Percentiles rank a stretch among this genome's conserved stretches.
phyloP scores from a whole-genome alignment of 2,797 vertebrate species.

The Siniperca obscura region DNA sequence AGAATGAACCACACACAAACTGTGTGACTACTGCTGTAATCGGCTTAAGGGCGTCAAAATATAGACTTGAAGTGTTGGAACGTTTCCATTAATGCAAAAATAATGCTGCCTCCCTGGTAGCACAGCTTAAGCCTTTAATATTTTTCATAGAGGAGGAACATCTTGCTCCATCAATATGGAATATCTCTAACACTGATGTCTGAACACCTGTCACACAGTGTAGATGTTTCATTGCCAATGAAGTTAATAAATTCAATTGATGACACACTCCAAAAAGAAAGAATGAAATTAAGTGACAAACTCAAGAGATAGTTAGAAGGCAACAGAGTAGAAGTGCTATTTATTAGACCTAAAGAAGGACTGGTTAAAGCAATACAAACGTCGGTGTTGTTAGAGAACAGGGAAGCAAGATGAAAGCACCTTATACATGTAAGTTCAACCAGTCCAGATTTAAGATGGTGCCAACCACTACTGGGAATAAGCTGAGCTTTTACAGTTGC shows the following conservation, averaged over 20 bases:
- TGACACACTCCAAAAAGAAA: background rate
- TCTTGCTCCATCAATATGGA: conserved; percentile 26
- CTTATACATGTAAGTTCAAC: background rate
- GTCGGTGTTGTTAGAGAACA: background rate
- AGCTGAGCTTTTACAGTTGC: conserved; percentile 45
- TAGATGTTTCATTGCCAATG: conserved; percentile 12
- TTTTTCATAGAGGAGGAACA: conserved; percentile 20
- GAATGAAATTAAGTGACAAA: conserved; percentile 20
- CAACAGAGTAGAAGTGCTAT: background rate
- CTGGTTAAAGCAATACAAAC: conserved; percentile 11
- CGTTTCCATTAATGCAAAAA: conserved; percentile 42
- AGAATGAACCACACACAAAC: conserved; percentile 34
- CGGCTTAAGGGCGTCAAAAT: conserved; percentile 41
- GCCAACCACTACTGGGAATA: conserved; percentile 42
- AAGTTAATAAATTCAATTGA: conserved; percentile 2
- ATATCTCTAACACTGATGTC: conserved; percentile 25
- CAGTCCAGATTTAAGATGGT: conserved; percentile 42
- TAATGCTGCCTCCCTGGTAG: conserved; percentile 33
- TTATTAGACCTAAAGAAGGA: background rate
- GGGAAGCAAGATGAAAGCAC: conserved; percentile 12
- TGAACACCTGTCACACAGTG: conserved; percentile 30
- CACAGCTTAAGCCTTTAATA: conserved; percentile 21
- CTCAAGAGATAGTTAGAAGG: conserved; percentile 8
- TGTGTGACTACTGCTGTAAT: conserved; percentile 42
- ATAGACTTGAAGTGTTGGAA: conserved; percentile 29